Percentiles rank a stretch among this genome's conserved stretches.
Conservation (phyloP, 2,797 vertebrate species). For the Cheirogaleus major region DNA sequence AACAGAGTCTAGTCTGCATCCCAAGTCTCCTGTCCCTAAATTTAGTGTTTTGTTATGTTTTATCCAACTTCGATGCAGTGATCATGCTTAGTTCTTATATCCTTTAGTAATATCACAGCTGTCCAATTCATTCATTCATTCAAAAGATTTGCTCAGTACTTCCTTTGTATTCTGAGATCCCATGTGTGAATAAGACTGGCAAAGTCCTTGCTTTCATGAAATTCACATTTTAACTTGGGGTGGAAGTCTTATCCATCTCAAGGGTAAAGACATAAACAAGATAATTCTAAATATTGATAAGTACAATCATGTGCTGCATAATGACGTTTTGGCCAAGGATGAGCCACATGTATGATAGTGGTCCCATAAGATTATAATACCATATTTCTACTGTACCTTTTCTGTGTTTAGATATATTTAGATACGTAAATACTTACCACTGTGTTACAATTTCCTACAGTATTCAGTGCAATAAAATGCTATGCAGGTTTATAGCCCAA, state of each 20-base stretch:
- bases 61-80: not conserved
- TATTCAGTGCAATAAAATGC: not conserved
- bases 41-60: not conserved
- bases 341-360: not conserved
- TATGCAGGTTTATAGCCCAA: not conserved
- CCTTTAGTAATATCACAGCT: not conserved
- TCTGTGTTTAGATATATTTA: not conserved
- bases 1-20: not conserved
- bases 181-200: not conserved
- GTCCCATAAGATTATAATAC: not conserved
- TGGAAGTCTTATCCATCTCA: not conserved
- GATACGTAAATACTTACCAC: not conserved
- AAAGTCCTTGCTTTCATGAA: not conserved
- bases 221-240: not conserved
- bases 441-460: not conserved
- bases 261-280: not conserved
- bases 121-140: not conserved
- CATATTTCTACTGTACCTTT: not conserved
- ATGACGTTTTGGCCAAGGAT: not conserved
- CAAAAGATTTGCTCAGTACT: not conserved
- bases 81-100: not conserved
- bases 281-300: not conserved
- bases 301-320: not conserved
- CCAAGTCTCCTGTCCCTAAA: not conserved
- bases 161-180: not conserved